Evolutionary conservation across 2,113 vertebrate species (phyloP).

Genomic region (Noctilio leporinus): DNA sequence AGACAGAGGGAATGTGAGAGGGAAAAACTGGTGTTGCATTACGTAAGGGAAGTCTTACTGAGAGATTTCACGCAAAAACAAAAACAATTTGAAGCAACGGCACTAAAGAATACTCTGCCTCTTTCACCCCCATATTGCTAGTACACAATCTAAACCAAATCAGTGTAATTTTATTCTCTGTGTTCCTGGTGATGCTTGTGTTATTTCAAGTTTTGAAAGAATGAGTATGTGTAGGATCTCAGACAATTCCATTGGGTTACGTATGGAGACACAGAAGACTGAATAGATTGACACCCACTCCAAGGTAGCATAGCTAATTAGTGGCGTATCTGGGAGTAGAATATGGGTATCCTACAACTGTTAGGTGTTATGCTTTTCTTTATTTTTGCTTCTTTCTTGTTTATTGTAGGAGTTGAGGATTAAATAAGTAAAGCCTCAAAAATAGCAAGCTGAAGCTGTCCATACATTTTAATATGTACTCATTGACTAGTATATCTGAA

Average conservation of each 20-base stretch:
- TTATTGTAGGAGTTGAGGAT: background rate
- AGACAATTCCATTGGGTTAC: background rate
- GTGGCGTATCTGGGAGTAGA: background rate
- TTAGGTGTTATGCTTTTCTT: background rate
- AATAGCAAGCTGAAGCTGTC: background rate
- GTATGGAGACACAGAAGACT: background rate
- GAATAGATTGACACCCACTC: background rate
- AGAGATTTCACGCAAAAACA: background rate
- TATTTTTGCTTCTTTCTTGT: background rate
- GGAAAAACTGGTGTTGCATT: no score
- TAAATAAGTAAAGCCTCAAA: background rate
- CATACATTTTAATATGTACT: background rate
- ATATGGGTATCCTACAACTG: background rate
- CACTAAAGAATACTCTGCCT: background rate
- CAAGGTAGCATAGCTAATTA: background rate
- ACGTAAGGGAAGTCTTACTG: background rate
- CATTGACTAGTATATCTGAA: background rate
- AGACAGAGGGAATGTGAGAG: no score
- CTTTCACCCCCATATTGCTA: background rate
- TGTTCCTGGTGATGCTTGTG: background rate
- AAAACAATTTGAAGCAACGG: background rate
- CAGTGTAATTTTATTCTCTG: background rate
- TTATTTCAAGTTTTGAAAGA: background rate
- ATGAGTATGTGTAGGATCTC: background rate
- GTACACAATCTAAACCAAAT: background rate